Percentiles rank a stretch among this genome's conserved stretches.
Conservation (phyloP, 2,888 invertebrate species). For the Apodemia mormo region DNA sequence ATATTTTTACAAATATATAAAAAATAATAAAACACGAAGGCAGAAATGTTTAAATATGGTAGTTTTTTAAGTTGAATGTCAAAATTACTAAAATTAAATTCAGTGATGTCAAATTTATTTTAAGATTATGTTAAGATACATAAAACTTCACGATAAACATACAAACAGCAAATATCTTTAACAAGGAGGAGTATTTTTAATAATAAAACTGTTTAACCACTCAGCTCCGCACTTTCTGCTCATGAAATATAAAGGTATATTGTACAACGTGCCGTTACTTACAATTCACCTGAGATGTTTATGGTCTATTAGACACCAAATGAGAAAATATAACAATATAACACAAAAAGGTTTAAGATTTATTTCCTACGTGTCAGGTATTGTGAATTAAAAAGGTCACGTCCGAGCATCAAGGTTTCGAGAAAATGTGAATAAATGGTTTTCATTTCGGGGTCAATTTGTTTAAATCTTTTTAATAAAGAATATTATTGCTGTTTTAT, state of each 20-base stretch:
- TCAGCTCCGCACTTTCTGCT: not conserved
- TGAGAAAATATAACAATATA: not conserved
- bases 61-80: too few relatives aligned
- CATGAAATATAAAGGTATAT: not conserved
- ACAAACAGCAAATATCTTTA: not conserved
- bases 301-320: slow-evolving; percentile 8
- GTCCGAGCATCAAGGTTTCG: not conserved
- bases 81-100: too few relatives aligned
- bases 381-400: slow-evolving; percentile 4
- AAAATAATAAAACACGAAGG: too few relatives aligned
- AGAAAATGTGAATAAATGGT: not conserved
- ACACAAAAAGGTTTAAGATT: not conserved
- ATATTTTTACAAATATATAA: too few relatives aligned
- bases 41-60: too few relatives aligned
- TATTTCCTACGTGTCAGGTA: not conserved
- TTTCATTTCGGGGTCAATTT: not conserved
- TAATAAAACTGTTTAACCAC: not conserved
- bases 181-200: not conserved
- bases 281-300: not conserved
- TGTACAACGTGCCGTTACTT: not conserved
- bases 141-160: not conserved
- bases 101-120: too few relatives aligned
- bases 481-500: too few relatives aligned
- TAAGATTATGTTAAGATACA: too few relatives aligned
- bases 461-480: too few relatives aligned